phyloP scores from a whole-genome alignment of 2,888 invertebrate species.

The Chesias legatella region DNA sequence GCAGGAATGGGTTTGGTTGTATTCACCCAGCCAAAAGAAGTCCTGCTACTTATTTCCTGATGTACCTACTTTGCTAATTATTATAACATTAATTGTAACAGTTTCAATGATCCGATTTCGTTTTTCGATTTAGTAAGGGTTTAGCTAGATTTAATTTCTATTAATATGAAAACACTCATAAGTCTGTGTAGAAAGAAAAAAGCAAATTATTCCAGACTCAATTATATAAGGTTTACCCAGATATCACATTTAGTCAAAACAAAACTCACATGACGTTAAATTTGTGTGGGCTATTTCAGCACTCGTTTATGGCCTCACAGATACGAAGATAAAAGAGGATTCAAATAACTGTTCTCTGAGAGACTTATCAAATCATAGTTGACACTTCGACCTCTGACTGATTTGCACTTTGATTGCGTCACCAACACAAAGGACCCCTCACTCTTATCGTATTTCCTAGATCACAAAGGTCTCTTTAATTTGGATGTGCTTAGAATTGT shows the following conservation, averaged over 20 bases:
- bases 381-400: slow-evolving; percentile 65
- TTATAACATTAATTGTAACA: no score
- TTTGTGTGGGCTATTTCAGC: slow-evolving; percentile 2
- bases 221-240: background rate
- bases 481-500: slow-evolving; percentile 43
- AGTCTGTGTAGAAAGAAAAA: no score
- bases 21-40: no score
- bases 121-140: no score
- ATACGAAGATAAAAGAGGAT: slow-evolving; percentile 43
- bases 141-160: no score
- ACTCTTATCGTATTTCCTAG: background rate
- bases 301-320: slow-evolving; percentile 34
- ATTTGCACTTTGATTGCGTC: slow-evolving; percentile 56
- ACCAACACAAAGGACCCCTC: slow-evolving; percentile 41
- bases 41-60: no score
- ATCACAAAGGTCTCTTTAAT: slow-evolving; percentile 28
- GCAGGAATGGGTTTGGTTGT: no score
- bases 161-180: no score
- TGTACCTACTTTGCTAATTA: no score
- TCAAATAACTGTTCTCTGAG: slow-evolving; percentile 52
- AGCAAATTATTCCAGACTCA: no score
- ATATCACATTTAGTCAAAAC: slow-evolving; percentile 15
- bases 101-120: no score
- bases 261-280: slow-evolving; percentile 5
- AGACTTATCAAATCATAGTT: slow-evolving; percentile 52